These are phyloP conservation scores for Oscheius sp. DNA, from an alignment of 1,140 invertebrate genomes.

Conservation along the genomic window DNA sequence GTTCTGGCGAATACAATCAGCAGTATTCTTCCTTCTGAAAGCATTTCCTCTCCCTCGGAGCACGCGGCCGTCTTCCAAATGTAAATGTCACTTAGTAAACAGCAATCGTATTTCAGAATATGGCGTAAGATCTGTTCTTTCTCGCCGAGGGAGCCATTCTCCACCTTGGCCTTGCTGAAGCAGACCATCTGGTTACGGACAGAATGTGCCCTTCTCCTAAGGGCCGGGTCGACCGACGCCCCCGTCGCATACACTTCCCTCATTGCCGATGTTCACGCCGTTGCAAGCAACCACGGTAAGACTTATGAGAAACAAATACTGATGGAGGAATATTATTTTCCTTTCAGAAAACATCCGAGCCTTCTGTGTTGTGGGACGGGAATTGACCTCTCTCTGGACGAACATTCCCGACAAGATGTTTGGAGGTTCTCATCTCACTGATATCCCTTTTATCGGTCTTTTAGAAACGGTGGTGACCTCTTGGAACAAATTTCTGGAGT, in stretches of 20 bases:
- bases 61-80: slow-evolving; percentile 21
- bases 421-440: slow-evolving; percentile 18
- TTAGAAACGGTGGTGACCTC: slow-evolving; percentile 19
- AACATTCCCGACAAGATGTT: slow-evolving; percentile 26
- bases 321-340: background rate
- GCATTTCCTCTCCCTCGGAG: slow-evolving; percentile 15
- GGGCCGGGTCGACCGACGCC: background rate
- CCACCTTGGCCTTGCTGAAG: slow-evolving; percentile 10
- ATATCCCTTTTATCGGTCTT: too few relatives aligned
- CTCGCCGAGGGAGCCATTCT: slow-evolving; percentile 4
- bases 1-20: slow-evolving; percentile 5
- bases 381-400: slow-evolving; percentile 32
- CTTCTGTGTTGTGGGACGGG: slow-evolving; percentile 21
- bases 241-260: slow-evolving; percentile 28
- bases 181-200: slow-evolving; percentile 21
- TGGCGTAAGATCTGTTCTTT: slow-evolving; percentile 35
- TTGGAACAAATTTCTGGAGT: slow-evolving; percentile 15
- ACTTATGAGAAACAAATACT: background rate
- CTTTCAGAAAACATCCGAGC: slow-evolving; percentile 27
- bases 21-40: slow-evolving; percentile 18
- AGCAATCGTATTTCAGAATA: slow-evolving; percentile 13
- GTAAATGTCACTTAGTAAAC: background rate
- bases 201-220: slow-evolving; percentile 17
- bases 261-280: slow-evolving; percentile 22
- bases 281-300: slow-evolving; percentile 30